Evolutionary conservation across 2,888 invertebrate genomes (phyloP), one percentile per base, ranked within the genome.

Genomic region (Cyclophora punctaria): DNA sequence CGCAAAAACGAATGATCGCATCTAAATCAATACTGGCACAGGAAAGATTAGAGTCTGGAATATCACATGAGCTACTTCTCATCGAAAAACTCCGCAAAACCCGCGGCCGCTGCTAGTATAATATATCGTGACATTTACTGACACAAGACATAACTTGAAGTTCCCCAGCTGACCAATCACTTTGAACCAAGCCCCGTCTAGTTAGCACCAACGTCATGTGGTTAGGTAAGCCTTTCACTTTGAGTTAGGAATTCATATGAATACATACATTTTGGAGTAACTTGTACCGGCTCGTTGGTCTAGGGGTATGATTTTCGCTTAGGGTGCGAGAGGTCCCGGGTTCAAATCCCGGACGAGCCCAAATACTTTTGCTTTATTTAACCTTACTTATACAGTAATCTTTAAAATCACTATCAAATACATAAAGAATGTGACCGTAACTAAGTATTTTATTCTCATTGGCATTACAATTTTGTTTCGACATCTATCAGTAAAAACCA

Each of bases 341-440:
- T 89, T 89, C 88, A 89, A 89, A 88, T 89, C 89, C 89, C 89
- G 89, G 88, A 88, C 88, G 89, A 88, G 88, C 89, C 89, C 89
- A 61, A 69, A 35, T 55, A n/a, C 56, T 70, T 75, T 70, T 65
- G 37, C 40, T 35, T 20, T 3, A 3, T 20, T 20, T 1, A 20
- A 2, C 20, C 20, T 20, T 20, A 20, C 20, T 20, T 20, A 20
- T 20, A 20, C 20, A 20, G 20, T 20, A 20, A 20, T 20, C 20
- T 20, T 20, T 20, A 20, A 20, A 20, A 20, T 20, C 20, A 20
- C 20, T 20, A 20, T 20, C 20, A 20, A 2, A 1, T 20, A 20
- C 20, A 1, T 20, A 20, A 1, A 20, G 20, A 20, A 20, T n/a
- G n/a, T n/a, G n/a, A n/a, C n/a, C 20, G 20, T 20, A 20, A 20